These are phyloP conservation scores for Orthosia gothica DNA, from an alignment of 2,888 invertebrate species.

Conservation along the genomic window DNA sequence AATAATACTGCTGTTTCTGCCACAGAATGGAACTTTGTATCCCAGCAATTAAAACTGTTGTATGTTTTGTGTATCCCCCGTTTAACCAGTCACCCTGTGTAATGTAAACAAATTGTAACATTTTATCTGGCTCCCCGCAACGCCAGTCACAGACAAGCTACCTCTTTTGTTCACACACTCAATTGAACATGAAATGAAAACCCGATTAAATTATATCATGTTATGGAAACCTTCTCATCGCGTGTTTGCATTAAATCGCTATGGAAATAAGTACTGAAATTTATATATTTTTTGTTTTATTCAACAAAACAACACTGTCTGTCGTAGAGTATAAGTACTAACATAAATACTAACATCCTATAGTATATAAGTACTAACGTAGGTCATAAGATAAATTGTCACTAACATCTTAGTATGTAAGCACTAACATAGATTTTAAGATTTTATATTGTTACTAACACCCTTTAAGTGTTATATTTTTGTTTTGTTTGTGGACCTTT, in stretches of 20 bases:
- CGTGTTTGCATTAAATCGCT: constrained; percentile 47
- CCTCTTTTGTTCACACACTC: constrained; percentile 47
- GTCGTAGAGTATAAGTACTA: too few relatives aligned
- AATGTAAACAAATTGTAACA: background rate
- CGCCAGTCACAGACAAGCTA: constrained; percentile 23
- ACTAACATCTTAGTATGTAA: too few relatives aligned
- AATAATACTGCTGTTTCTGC: too few relatives aligned
- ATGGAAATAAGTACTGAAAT: constrained; percentile 38
- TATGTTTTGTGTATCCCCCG: background rate
- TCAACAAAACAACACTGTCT: too few relatives aligned
- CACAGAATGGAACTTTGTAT: background rate
- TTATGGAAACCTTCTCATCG: constrained; percentile 46
- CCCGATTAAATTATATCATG: constrained; percentile 57
- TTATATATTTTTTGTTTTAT: constrained; percentile 38
- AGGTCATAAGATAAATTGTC: too few relatives aligned
- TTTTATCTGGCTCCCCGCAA: too few relatives aligned
- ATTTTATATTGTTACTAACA: too few relatives aligned
- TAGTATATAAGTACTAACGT: too few relatives aligned
- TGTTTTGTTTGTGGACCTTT: too few relatives aligned
- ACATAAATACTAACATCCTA: too few relatives aligned
- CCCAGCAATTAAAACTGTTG: background rate
- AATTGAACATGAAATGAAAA: constrained; percentile 62
- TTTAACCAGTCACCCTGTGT: background rate
- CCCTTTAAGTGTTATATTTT: too few relatives aligned
- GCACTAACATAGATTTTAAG: too few relatives aligned